A percentile compares a stretch with the other conserved stretches of the same genome.
Evolutionary conservation across 2,113 vertebrate species (phyloP).

Genomic region (Tricholaema leucomelas): DNA sequence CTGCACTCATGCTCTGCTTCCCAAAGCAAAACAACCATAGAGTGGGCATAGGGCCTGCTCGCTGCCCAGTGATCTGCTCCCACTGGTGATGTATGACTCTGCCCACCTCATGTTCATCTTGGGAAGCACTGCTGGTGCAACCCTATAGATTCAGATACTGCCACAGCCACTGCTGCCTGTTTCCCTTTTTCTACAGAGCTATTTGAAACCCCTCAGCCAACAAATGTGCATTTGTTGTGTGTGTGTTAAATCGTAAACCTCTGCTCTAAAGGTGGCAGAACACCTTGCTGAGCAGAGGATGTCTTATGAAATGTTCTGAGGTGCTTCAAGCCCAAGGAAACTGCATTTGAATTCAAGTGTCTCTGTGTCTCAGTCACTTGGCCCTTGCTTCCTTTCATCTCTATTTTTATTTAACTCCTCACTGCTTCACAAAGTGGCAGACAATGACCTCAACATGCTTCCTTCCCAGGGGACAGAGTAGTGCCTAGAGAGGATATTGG

Average conservation of each 20-base stretch:
- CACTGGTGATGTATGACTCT: accelerated
- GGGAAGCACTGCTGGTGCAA: not conserved
- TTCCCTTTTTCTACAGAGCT: accelerated
- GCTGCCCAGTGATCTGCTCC: not conserved
- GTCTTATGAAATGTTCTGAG: not conserved
- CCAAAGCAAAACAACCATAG: accelerated
- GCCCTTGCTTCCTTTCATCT: not conserved
- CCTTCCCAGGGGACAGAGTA: not conserved
- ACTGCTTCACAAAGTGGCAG: not conserved
- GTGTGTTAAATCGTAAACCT: not conserved
- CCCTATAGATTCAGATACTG: accelerated
- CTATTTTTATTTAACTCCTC: not conserved
- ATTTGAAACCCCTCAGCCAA: not conserved
- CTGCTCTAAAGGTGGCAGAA: not conserved
- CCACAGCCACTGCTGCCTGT: not conserved
- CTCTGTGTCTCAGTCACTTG: not conserved
- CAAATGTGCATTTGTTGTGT: not conserved
- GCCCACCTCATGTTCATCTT: not conserved
- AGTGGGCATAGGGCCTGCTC: accelerated
- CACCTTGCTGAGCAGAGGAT: not conserved
- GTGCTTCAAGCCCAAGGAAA: not conserved
- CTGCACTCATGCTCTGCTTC: not conserved
- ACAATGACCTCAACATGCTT: not conserved
- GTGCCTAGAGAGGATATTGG: not conserved
- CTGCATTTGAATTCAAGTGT: not conserved